Evolutionary conservation across 2,113 vertebrate genomes (phyloP).

Genomic region (Eulemur macaco): DNA sequence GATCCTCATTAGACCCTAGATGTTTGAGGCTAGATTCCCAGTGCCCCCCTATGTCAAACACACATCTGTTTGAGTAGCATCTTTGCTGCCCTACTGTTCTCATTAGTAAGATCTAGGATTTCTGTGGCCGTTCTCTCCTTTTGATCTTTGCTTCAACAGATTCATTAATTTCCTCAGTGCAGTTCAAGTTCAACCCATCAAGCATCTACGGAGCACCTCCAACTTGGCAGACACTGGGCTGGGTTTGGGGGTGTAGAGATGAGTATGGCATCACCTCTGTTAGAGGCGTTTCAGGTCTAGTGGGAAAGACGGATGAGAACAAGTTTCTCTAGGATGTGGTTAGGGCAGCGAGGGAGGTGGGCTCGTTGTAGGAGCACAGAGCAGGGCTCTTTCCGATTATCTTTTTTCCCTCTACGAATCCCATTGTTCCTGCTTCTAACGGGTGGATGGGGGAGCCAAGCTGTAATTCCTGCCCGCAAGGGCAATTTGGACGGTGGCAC

Average conservation of each 20-base stretch:
- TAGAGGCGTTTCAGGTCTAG: neutral
- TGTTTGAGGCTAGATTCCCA: neutral
- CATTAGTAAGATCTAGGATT: neutral
- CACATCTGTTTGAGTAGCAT: neutral
- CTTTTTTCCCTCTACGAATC: neutral
- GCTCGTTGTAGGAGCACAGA: neutral
- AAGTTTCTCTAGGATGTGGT: neutral
- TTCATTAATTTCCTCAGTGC: neutral
- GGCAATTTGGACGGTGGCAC: neutral
- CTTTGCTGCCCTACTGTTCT: neutral
- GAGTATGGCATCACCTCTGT: neutral
- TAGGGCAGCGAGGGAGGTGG: neutral
- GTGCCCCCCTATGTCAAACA: fast-evolving
- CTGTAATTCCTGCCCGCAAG: neutral
- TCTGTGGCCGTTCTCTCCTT: neutral
- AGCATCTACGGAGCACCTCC: neutral
- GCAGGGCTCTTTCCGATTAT: neutral
- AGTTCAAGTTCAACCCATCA: neutral
- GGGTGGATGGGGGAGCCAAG: neutral
- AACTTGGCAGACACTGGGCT: neutral
- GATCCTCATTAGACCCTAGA: neutral
- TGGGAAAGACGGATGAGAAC: neutral
- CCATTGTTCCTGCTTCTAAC: neutral
- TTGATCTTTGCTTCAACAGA: neutral
- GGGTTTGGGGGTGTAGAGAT: neutral